Evolutionary conservation across 2,888 invertebrate species (phyloP).

Genomic region (Leucophora obtusa): DNA sequence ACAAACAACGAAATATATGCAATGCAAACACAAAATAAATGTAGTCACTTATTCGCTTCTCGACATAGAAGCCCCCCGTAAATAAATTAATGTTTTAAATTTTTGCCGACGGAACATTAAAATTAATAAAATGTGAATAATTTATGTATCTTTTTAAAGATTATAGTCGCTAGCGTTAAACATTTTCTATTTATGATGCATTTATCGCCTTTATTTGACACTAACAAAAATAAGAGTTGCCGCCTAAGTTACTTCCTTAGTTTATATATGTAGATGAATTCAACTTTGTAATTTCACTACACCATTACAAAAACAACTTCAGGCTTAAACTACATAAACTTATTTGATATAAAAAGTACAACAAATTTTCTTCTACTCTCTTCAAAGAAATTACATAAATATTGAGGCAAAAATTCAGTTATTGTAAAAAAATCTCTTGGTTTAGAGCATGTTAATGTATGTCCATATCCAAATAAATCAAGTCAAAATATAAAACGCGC

Average conservation of each 20-base stretch:
- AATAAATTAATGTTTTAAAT: too few species aligned
- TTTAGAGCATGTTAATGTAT: conserved; percentile 25
- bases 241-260: too few species aligned
- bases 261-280: too few species aligned
- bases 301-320: not conserved
- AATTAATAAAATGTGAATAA: not conserved
- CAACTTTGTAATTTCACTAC: not conserved
- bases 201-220: conserved; percentile 30
- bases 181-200: conserved; percentile 31
- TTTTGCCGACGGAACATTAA: conserved; percentile 46
- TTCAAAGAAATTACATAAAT: not conserved
- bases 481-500: conserved; percentile 66
- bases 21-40: too few species aligned
- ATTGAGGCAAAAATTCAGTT: conserved; percentile 3
- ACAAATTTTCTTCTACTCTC: conserved; percentile 25
- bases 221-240: too few species aligned
- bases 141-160: conserved; percentile 38
- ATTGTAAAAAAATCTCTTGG: conserved; percentile 29
- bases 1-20: too few species aligned
- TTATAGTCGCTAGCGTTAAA: conserved; percentile 28
- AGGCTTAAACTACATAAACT: not conserved
- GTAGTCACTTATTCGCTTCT: too few species aligned
- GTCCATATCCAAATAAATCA: conserved; percentile 41
- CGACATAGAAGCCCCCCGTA: too few species aligned
- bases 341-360: not conserved